Evolutionary conservation across 64 coral and sea anemone species (phyloP).

Genomic region (Stichodactyla mertensii): DNA sequence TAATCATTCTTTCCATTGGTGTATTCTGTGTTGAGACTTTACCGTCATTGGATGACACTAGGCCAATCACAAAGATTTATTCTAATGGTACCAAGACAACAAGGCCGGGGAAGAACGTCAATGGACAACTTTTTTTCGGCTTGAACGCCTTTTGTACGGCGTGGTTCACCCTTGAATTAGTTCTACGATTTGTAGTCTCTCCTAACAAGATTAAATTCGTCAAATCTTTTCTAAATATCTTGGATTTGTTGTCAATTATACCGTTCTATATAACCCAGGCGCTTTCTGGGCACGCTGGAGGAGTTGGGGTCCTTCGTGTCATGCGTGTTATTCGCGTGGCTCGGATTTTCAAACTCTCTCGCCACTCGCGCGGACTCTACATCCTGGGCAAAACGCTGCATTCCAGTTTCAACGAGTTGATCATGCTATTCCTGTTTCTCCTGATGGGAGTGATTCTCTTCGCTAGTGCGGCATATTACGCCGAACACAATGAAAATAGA

Average conservation of each 20-base stretch:
- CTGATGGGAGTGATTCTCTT: slow-evolving; percentile 86
- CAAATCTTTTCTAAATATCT: slow-evolving; percentile 74
- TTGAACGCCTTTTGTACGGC: slow-evolving; percentile 74
- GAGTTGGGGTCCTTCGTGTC: slow-evolving; percentile 65
- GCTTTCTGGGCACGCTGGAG: slow-evolving; percentile 35
- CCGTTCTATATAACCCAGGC: slow-evolving; percentile 69
- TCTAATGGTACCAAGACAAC: slow-evolving; percentile 6
- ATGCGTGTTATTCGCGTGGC: slow-evolving; percentile 84
- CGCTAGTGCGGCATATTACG: slow-evolving; percentile 84
- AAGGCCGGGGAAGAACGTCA: slow-evolving; percentile 18
- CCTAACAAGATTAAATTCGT: slow-evolving; percentile 74
- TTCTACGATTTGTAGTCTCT: slow-evolving; percentile 64
- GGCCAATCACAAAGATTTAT: background rate
- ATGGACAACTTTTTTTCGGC: slow-evolving; percentile 36
- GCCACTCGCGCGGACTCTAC: slow-evolving; percentile 83
- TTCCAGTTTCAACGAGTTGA: slow-evolving; percentile 77
- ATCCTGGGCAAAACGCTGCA: slow-evolving; percentile 76
- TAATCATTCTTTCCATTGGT: slow-evolving; percentile 79
- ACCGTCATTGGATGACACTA: slow-evolving; percentile 45
- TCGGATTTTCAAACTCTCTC: slow-evolving; percentile 79
- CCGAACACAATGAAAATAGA: slow-evolving; percentile 29
- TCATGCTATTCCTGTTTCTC: slow-evolving; percentile 84
- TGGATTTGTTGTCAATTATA: slow-evolving; percentile 75
- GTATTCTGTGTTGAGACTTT: slow-evolving; percentile 88
- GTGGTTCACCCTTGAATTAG: slow-evolving; percentile 83